Evolutionary conservation across 1,140 invertebrate genomes (phyloP).

Genomic region (Neotoxoptera formosana): DNA sequence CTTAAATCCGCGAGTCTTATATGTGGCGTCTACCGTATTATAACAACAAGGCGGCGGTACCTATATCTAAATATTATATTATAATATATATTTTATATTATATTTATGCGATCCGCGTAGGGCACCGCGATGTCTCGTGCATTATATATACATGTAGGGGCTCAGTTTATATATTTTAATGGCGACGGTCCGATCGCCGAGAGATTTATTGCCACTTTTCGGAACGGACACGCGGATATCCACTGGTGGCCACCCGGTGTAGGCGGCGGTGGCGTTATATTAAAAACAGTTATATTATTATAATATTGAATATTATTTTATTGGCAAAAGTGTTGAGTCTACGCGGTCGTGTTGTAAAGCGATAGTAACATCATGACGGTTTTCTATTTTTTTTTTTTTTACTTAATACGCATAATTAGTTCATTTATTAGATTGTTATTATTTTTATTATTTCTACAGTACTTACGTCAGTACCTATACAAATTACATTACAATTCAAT

Average conservation of each 20-base stretch:
- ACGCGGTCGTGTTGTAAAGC: not conserved
- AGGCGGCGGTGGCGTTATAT: not conserved
- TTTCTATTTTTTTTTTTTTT: not conserved
- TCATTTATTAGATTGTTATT: too few relatives aligned
- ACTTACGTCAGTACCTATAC: too few relatives aligned
- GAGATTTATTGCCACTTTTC: conserved; percentile 13
- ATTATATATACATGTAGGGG: not conserved
- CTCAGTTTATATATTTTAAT: conserved; percentile 17
- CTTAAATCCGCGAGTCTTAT: too few relatives aligned
- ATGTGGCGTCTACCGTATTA: too few relatives aligned
- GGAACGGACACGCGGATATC: not conserved
- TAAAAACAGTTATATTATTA: not conserved
- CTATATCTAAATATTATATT: too few relatives aligned
- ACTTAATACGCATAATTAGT: not conserved
- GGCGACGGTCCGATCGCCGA: not conserved
- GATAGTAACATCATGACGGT: not conserved
- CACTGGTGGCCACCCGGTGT: not conserved
- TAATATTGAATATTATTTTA: not conserved
- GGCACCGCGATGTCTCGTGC: not conserved
- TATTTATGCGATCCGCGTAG: not conserved
- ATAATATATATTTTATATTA: not conserved
- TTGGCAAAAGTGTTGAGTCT: not conserved
- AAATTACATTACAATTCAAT: too few relatives aligned
- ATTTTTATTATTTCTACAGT: too few relatives aligned
- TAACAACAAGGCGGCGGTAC: too few relatives aligned